phyloP scores from a whole-genome alignment of 2,888 invertebrate genomes.

The Drosophila colorata region DNA sequence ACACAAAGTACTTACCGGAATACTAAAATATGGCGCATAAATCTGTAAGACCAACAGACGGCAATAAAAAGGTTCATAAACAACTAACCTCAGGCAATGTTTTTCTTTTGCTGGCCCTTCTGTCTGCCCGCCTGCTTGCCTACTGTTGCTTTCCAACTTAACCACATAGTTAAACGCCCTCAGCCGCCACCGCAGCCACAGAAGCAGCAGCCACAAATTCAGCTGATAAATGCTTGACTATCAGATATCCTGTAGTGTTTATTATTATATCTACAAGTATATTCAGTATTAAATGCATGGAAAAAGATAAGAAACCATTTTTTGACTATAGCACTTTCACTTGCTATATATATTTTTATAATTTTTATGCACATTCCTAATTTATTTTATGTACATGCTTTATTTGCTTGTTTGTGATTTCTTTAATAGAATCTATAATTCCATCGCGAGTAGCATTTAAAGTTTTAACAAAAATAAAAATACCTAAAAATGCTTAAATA shows the following conservation, averaged over 20 bases:
- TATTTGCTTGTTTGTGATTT: too few relatives aligned
- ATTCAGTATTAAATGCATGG: too few relatives aligned
- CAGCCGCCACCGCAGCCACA: conserved; percentile 47
- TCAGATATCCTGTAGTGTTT: conserved; percentile 8
- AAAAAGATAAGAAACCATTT: too few relatives aligned
- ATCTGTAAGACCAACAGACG: conserved; percentile 64
- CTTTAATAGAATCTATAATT: too few relatives aligned
- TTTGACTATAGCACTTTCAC: too few relatives aligned
- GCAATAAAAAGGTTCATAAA: conserved; percentile 76
- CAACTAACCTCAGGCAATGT: conserved; percentile 73
- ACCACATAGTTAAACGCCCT: conserved; percentile 49
- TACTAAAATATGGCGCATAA: conserved; percentile 67
- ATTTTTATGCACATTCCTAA: too few relatives aligned
- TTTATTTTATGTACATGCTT: too few relatives aligned
- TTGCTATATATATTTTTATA: too few relatives aligned
- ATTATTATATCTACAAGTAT: too few relatives aligned
- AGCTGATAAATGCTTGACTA: conserved; percentile 1
- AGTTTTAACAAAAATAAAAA: too few relatives aligned
- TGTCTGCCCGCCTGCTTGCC: conserved; percentile 15
- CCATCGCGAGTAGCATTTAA: too few relatives aligned
- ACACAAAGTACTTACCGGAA: conserved; percentile 41
- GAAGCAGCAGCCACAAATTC: conserved; percentile 13
- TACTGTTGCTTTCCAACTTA: conserved; percentile 25
- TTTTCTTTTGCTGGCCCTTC: conserved; percentile 34
- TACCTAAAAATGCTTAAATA: too few relatives aligned